Conservation (phyloP, 1,140 invertebrate genomes). For the Nephila pilipes region DNA sequence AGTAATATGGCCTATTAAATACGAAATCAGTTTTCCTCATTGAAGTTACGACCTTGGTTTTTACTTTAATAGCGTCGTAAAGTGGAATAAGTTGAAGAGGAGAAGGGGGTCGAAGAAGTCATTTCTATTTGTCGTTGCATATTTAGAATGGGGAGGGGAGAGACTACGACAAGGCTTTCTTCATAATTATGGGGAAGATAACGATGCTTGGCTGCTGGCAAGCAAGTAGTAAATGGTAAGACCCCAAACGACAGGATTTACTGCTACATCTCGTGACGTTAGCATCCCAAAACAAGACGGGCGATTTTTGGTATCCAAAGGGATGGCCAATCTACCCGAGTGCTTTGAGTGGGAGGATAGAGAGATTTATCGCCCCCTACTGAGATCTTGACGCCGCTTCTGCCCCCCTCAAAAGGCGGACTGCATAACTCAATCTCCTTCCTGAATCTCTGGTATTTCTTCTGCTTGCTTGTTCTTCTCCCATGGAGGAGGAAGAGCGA, state of each 20-base stretch:
- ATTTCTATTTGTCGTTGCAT: not conserved
- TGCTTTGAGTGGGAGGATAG: not conserved
- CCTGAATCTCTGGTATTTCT: conserved; percentile 15
- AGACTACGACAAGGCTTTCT: not conserved
- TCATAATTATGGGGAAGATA: not conserved
- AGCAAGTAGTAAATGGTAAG: not conserved
- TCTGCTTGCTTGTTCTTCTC: too few species aligned
- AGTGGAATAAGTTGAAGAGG: not conserved
- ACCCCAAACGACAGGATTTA: not conserved
- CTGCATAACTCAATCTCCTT: conserved; percentile 48
- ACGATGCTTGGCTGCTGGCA: too few species aligned
- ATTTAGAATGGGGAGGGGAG: too few species aligned
- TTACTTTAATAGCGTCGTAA: conserved; percentile 35
- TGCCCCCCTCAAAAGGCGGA: not conserved
- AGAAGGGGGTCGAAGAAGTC: not conserved
- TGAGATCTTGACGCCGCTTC: conserved; percentile 45
- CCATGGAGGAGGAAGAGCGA: too few species aligned
- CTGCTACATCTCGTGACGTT: not conserved
- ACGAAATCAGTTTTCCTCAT: conserved; percentile 35
- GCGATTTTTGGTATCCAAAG: conserved; percentile 30
- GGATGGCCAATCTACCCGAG: conserved; percentile 37
- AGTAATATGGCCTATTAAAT: conserved; percentile 39
- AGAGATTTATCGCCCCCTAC: not conserved
- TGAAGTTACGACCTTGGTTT: conserved; percentile 38
- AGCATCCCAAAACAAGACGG: not conserved